Evolutionary conservation across 2,888 invertebrate genomes (phyloP), one percentile per base, ranked within the genome.

Genomic region (Kuschelorhynchus macadamiae): DNA sequence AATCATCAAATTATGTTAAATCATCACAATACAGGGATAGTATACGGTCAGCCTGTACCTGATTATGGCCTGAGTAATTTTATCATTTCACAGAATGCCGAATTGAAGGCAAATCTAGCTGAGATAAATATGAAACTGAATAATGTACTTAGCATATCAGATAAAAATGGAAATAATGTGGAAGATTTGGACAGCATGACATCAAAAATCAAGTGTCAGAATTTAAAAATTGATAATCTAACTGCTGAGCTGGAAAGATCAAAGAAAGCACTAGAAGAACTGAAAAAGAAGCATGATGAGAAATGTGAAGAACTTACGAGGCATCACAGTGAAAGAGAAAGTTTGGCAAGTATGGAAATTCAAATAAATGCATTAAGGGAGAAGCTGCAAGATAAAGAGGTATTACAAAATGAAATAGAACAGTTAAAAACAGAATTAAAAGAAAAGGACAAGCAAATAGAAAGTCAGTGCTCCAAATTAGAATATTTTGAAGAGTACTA

Each of bases 81-180:
- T 72, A 83, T 90, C 66, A 77, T 89, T 53, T 83, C 88, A 14
- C 89, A 90, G 67, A 90, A 89, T 76, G 85, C 88, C 7, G 91
- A 91, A 80, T 81, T 91, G n/a, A 85, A 90, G 70, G 86, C 90
- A 82, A 87, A 87, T 71, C 82, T 91, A 68, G 83, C 86, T n/a
- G 88, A 89, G 77, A 84, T 91, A 71, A 85, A 87, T 17, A 87
- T 87, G 63, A 91, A 90, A 82, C 82, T 91, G 33, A 90, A 91
- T 75, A 85, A 85, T 71, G 82, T 91, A 18, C 75, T 88, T 41
- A 72, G 56, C 47, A 60, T 30, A n/a, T 25, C 25, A 78, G 78
- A 57, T 77, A 78, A 42, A 3, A 57, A 57, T 56, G 50, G 53
- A 30, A 73, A 79, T 79, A 73, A 76, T 20, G n/a, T n/a, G n/a